phyloP scores from a whole-genome alignment of 2,797 vertebrate genomes.

The Macroramphosus scolopax region DNA sequence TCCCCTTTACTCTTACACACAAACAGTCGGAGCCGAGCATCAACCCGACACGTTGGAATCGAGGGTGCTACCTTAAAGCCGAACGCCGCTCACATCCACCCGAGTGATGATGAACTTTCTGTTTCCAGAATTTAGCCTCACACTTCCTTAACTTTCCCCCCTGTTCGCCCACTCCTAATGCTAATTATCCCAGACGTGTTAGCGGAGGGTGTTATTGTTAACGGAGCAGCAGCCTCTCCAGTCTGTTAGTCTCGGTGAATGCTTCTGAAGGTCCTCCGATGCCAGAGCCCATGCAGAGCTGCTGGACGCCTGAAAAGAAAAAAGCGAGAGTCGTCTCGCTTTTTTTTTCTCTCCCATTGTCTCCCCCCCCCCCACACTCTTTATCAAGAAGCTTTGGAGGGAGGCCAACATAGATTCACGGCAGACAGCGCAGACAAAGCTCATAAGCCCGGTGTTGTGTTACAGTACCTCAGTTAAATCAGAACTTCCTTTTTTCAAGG shows the following conservation, averaged over 20 bases:
- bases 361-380: conserved; percentile 20
- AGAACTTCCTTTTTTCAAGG: too few relatives aligned
- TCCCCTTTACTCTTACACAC: conserved; percentile 11
- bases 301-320: conserved; percentile 54
- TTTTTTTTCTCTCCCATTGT: conserved; percentile 40
- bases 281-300: conserved; percentile 58
- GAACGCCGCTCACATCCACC: too few relatives aligned
- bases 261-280: conserved; percentile 43
- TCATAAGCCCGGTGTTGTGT: conserved; percentile 55
- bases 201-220: conserved; percentile 37
- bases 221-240: conserved; percentile 37
- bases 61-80: too few relatives aligned
- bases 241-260: conserved; percentile 51
- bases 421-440: conserved; percentile 57
- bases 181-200: conserved; percentile 49
- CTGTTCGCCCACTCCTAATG: conserved; percentile 21
- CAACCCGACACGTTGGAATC: too few relatives aligned
- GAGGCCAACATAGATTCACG: conserved; percentile 51
- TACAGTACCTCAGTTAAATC: conserved; percentile 55
- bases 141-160: conserved; percentile 14
- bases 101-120: too few relatives aligned
- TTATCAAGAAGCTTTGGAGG: conserved; percentile 61
- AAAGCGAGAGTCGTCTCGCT: conserved; percentile 29
- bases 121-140: conserved; percentile 10
- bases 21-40: too few relatives aligned